A percentile compares a stretch with the other conserved stretches of the same genome.
These are phyloP conservation scores for Channa striata DNA, from an alignment of 2,797 vertebrate genomes.

Conservation along the genomic window DNA sequence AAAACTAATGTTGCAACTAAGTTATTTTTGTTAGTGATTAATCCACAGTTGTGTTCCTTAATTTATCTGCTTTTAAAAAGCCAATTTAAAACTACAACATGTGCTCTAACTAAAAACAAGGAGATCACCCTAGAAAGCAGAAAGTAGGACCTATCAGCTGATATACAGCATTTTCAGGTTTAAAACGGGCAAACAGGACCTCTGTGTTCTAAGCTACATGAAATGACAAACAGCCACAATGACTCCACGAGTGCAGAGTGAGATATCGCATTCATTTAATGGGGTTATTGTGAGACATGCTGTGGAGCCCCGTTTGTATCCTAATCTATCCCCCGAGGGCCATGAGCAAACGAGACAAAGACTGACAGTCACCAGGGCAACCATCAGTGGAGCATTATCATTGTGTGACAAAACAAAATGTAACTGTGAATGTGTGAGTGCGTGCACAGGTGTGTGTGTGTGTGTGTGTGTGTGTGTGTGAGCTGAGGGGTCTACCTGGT, in stretches of 20 bases:
- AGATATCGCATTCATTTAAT: constrained; percentile 42
- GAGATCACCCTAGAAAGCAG: not conserved
- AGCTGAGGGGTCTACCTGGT: constrained; percentile 84
- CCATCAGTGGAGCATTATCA: constrained; percentile 14
- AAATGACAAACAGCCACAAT: constrained; percentile 5
- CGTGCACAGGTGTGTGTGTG: not conserved
- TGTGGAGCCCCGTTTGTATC: constrained; percentile 37
- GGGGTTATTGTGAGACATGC: constrained; percentile 35
- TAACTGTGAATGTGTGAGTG: constrained; percentile 5
- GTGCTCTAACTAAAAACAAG: too few species aligned
- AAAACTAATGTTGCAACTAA: too few species aligned
- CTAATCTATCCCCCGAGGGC: constrained; percentile 43
- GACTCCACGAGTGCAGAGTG: constrained; percentile 12
- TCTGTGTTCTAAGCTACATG: not conserved
- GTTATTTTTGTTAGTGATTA: too few species aligned
- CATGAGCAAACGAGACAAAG: constrained; percentile 36
- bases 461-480: constrained; percentile 9
- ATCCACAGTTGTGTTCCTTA: too few species aligned
- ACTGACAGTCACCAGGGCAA: constrained; percentile 43
- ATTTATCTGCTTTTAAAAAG: too few species aligned
- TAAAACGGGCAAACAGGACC: not conserved
- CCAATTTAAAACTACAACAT: too few species aligned
- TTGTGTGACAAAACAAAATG: constrained; percentile 9
- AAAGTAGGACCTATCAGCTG: not conserved
- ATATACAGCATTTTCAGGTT: not conserved